These are phyloP conservation scores for Cygnus olor DNA, from an alignment of 2,797 vertebrate species.

Conservation along the genomic window DNA sequence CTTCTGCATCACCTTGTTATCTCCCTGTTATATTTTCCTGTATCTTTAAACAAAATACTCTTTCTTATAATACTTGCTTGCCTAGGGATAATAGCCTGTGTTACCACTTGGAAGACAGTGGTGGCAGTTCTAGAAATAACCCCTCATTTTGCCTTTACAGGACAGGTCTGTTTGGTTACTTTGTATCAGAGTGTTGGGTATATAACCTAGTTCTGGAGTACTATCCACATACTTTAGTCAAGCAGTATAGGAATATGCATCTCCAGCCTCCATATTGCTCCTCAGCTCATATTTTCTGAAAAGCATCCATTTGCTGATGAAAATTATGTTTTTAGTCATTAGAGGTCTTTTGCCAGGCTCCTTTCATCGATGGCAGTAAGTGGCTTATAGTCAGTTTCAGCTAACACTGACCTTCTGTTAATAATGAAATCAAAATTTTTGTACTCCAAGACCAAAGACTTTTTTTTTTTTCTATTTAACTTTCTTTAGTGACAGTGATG, in stretches of 20 bases:
- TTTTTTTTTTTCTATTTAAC: background rate
- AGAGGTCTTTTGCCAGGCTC: background rate
- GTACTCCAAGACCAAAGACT: background rate
- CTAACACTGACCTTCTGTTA: background rate
- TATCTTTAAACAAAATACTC: background rate
- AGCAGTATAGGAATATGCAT: background rate
- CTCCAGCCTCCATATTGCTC: background rate
- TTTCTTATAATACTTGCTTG: background rate
- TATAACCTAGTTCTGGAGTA: background rate
- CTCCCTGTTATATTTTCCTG: background rate
- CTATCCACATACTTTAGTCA: background rate
- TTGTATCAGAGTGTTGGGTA: background rate
- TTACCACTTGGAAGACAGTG: background rate
- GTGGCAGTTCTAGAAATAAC: background rate
- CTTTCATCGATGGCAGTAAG: background rate
- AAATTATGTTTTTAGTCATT: background rate
- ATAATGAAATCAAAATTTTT: background rate
- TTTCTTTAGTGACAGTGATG: background rate
- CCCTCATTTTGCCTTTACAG: background rate
- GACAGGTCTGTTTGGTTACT: background rate
- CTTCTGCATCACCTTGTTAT: background rate
- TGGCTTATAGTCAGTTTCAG: background rate
- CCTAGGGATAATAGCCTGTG: background rate
- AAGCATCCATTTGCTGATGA: background rate
- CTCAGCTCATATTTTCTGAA: background rate